These are phyloP conservation scores for Polymixis flavicincta DNA, from an alignment of 2,888 invertebrate genomes.

Conservation along the genomic window DNA sequence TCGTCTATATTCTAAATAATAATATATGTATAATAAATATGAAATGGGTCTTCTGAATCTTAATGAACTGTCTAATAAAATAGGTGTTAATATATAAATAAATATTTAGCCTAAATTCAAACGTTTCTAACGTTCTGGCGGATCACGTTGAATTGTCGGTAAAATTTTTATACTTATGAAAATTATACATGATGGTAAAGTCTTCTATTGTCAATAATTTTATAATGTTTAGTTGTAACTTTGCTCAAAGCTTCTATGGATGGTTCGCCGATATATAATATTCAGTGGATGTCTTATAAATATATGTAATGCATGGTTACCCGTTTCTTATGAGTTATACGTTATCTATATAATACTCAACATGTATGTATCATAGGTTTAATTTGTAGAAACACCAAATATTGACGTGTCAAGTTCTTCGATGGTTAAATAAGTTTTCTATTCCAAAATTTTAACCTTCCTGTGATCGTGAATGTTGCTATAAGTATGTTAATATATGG, in stretches of 20 bases:
- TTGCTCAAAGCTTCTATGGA: slow-evolving; percentile 83
- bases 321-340: slow-evolving; percentile 70
- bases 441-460: slow-evolving; percentile 89
- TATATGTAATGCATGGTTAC: slow-evolving; percentile 66
- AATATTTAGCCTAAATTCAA: slow-evolving; percentile 81
- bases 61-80: slow-evolving; percentile 72
- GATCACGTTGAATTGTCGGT: slow-evolving; percentile 78
- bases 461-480: slow-evolving; percentile 89
- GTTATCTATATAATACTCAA: slow-evolving; percentile 78
- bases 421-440: slow-evolving; percentile 85
- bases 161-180: slow-evolving; percentile 83
- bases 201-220: slow-evolving; percentile 68
- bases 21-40: slow-evolving; percentile 56
- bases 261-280: slow-evolving; percentile 63
- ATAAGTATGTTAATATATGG: slow-evolving; percentile 85
- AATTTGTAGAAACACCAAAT: slow-evolving; percentile 86
- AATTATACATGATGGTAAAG: slow-evolving; percentile 73
- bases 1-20: slow-evolving; percentile 60
- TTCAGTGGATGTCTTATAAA: slow-evolving; percentile 65
- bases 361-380: slow-evolving; percentile 77
- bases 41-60: slow-evolving; percentile 73
- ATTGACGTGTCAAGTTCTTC: slow-evolving; percentile 79
- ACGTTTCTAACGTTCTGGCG: slow-evolving; percentile 76
- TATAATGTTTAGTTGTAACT: slow-evolving; percentile 74
- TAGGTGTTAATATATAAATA: slow-evolving; percentile 77